Percentiles rank a stretch among this genome's conserved stretches.
Evolutionary conservation across 2,797 vertebrate genomes (phyloP).

Genomic region (Crossoptilon crossoptilon): DNA sequence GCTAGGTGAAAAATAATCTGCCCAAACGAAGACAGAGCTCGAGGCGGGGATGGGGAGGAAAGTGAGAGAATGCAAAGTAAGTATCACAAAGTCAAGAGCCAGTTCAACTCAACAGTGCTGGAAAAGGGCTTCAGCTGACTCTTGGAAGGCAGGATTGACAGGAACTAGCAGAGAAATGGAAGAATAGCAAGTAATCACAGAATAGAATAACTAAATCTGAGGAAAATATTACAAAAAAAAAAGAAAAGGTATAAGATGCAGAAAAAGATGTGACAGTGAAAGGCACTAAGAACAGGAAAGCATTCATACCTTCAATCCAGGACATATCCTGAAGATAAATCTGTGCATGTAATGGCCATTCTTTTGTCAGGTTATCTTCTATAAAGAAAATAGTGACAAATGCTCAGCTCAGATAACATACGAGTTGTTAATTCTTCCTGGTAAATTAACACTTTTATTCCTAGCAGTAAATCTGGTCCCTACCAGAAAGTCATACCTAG

Average conservation of each 20-base stretch:
- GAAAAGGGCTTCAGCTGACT: not conserved
- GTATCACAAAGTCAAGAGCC: not conserved
- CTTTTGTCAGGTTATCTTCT: constrained; percentile 87
- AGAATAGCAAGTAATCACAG: not conserved
- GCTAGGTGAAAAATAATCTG: not conserved
- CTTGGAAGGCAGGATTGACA: not conserved
- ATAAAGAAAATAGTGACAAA: constrained; percentile 58
- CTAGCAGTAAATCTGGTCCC: not conserved
- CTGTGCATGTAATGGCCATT: constrained; percentile 87
- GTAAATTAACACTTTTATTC: not conserved
- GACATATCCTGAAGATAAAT: constrained; percentile 88
- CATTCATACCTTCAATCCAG: constrained; percentile 86
- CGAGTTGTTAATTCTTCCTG: not conserved
- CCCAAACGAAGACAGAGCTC: not conserved
- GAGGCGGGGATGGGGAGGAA: too few relatives aligned
- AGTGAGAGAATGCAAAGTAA: not conserved
- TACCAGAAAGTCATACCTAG: not conserved
- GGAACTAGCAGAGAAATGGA: not conserved
- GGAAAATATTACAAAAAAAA: not conserved
- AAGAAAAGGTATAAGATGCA: not conserved
- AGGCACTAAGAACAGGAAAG: not conserved
- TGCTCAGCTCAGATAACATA: not conserved
- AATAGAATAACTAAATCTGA: not conserved
- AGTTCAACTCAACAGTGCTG: not conserved
- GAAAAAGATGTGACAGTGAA: not conserved